Evolutionary conservation across 2,888 invertebrate genomes (phyloP).

Genomic region (Stramonita haemastoma): DNA sequence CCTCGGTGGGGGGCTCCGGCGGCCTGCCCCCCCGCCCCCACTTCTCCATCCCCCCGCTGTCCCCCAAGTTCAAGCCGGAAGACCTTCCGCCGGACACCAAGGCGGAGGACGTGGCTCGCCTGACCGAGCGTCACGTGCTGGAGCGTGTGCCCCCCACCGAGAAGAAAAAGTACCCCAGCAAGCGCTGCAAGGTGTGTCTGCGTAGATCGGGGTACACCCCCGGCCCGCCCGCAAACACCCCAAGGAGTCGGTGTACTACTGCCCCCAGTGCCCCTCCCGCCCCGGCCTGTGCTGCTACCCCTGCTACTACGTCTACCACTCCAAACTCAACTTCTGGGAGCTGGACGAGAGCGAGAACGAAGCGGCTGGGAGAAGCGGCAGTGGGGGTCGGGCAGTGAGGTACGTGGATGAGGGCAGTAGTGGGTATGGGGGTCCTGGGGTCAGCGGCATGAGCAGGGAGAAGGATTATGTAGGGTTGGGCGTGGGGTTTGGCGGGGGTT

Average conservation of each 20-base stretch:
- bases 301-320: constrained; percentile 39
- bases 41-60: constrained; percentile 1
- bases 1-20: not conserved
- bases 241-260: constrained; percentile 37
- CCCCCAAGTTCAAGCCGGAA: constrained; percentile 17
- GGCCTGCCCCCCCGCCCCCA: not conserved
- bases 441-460: not conserved
- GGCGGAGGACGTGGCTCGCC: constrained; percentile 20
- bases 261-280: constrained; percentile 36
- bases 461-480: not conserved
- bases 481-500: not conserved
- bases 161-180: constrained; percentile 41
- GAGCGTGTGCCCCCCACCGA: constrained; percentile 35
- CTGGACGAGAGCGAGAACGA: not conserved
- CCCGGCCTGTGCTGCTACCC: constrained; percentile 40
- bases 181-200: constrained; percentile 36
- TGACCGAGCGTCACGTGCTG: constrained; percentile 29
- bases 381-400: not conserved
- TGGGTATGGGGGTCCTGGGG: not conserved
- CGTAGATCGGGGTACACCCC: constrained; percentile 13
- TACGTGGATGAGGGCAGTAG: no score
- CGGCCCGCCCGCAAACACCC: constrained; percentile 12
- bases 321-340: constrained; percentile 32
- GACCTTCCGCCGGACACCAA: constrained; percentile 23
- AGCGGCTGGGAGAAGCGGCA: not conserved